These are phyloP conservation scores for Liasis olivaceus DNA, from an alignment of 2,797 vertebrate species.

Conservation along the genomic window DNA sequence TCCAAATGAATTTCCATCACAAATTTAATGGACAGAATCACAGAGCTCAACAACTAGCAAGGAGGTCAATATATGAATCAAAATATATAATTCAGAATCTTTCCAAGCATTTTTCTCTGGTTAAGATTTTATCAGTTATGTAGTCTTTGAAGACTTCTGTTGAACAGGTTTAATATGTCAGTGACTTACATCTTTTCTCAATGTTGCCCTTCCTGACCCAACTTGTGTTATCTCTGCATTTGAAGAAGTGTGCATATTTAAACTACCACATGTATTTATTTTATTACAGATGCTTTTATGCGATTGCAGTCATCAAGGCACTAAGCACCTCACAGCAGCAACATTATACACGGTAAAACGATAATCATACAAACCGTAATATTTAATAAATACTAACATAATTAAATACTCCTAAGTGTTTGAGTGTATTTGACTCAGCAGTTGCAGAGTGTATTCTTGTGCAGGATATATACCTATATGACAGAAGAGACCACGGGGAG, in stretches of 20 bases:
- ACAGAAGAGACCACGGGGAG: background rate
- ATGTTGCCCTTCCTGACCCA: background rate
- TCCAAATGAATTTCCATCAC: background rate
- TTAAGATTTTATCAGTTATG: background rate
- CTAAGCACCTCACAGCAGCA: background rate
- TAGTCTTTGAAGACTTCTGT: background rate
- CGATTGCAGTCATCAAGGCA: background rate
- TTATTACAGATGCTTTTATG: background rate
- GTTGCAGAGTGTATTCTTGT: background rate
- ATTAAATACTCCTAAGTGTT: background rate
- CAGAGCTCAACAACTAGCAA: background rate
- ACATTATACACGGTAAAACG: background rate
- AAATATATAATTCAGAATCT: background rate
- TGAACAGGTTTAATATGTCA: background rate
- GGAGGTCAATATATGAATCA: background rate
- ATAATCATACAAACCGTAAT: background rate
- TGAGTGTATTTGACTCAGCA: background rate
- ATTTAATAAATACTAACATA: background rate
- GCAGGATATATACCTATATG: background rate
- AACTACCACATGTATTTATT: background rate
- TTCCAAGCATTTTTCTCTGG: background rate
- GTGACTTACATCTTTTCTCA: background rate
- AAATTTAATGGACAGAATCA: background rate
- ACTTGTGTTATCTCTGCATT: background rate
- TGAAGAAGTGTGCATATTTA: background rate